Conservation (phyloP, 2,113 vertebrate genomes). For the Rutilus rutilus region DNA sequence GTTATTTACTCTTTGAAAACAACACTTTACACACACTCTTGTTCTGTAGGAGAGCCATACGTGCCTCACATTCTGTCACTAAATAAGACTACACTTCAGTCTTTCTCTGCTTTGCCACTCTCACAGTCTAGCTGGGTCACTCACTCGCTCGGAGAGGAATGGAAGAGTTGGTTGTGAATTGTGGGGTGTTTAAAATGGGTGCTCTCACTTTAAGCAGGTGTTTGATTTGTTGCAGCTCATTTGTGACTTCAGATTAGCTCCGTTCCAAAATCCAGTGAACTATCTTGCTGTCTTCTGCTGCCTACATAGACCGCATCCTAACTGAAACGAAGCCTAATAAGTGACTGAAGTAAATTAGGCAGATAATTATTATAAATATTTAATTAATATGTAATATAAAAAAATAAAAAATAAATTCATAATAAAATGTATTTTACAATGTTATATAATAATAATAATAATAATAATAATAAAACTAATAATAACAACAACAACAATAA, state of each 20-base stretch:
- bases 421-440: too few species aligned
- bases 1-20: background rate
- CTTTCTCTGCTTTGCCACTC: slow-evolving; percentile 6
- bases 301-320: background rate
- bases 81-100: background rate
- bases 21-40: background rate
- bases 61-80: background rate
- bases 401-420: too few species aligned
- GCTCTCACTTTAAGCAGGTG: background rate
- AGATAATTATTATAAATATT: background rate
- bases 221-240: background rate
- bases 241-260: background rate
- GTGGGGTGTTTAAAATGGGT: background rate
- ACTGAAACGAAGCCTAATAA: background rate
- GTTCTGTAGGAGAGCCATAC: background rate
- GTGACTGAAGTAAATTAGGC: background rate
- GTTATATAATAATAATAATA: too few species aligned
- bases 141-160: background rate
- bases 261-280: background rate
- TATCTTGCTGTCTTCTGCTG: background rate
- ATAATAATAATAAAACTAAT: too few species aligned
- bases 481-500: too few species aligned
- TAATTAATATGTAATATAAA: background rate
- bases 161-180: background rate
- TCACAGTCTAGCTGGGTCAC: slow-evolving; percentile 4